Evolutionary conservation across 2,797 vertebrate species (phyloP).

Genomic region (Acrossocheilus wenchowensis): DNA sequence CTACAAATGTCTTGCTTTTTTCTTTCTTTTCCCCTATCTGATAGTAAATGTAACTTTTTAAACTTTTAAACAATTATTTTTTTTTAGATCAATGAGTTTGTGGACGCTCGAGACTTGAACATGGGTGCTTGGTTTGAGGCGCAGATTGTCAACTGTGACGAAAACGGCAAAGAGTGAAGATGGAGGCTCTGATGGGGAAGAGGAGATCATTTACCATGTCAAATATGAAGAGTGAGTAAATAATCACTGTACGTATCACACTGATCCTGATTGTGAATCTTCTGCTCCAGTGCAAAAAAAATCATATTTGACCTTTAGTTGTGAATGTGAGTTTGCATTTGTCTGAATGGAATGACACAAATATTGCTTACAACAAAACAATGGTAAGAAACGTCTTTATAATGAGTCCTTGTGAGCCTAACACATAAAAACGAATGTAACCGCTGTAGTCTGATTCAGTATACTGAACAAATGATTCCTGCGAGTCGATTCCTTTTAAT

Average conservation of each 20-base stretch:
- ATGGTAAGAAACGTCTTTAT: neutral
- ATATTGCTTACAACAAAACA: neutral
- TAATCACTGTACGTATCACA: no score
- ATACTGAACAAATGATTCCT: neutral
- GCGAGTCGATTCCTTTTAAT: neutral
- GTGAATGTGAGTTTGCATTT: neutral
- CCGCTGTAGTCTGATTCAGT: neutral
- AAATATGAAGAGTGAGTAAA: conserved; percentile 94
- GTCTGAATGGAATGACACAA: neutral
- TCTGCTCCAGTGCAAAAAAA: neutral
- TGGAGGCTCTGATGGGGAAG: conserved; percentile 61
- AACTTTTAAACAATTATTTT: no score
- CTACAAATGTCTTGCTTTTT: neutral
- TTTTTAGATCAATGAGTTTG: conserved; percentile 87
- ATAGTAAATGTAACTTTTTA: neutral
- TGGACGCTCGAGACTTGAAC: conserved; percentile 91
- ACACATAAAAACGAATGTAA: neutral
- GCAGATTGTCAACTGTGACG: conserved; percentile 86
- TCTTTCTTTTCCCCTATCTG: neutral
- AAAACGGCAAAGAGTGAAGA: conserved; percentile 72
- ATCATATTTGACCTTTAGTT: neutral
- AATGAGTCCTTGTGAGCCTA: neutral
- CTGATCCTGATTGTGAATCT: neutral
- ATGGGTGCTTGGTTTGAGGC: conserved; percentile 99
- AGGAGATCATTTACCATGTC: conserved; percentile 89